A percentile compares a stretch with the other conserved stretches of the same genome.
These are phyloP conservation scores for Nymphalis c-album DNA, from an alignment of 2,888 invertebrate genomes.

Conservation along the genomic window DNA sequence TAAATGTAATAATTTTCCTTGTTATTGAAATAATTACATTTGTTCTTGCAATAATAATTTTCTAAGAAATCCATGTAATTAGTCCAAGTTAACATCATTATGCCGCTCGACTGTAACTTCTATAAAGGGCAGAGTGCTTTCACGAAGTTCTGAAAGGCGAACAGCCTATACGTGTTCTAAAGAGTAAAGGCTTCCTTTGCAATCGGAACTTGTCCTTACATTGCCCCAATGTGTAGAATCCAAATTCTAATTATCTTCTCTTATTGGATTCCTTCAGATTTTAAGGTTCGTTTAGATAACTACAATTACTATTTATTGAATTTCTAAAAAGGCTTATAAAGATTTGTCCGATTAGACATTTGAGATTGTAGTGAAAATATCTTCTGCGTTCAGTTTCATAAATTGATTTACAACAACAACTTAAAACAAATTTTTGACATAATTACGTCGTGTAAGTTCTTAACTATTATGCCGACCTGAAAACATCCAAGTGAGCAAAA, in stretches of 20 bases:
- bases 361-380: too few species aligned
- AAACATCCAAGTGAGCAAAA: too few species aligned
- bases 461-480: too few species aligned
- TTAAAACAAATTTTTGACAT: too few species aligned
- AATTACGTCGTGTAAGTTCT: too few species aligned
- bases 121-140: constrained; percentile 23
- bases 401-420: too few species aligned
- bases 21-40: not conserved
- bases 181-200: constrained; percentile 15
- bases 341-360: too few species aligned
- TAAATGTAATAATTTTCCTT: not conserved
- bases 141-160: constrained; percentile 19
- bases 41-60: constrained; percentile 11
- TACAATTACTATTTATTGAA: not conserved
- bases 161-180: constrained; percentile 20
- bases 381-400: too few species aligned
- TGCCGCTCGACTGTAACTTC: constrained; percentile 22
- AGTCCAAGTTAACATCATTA: constrained; percentile 20
- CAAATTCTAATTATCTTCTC: constrained; percentile 12
- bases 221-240: constrained; percentile 4
- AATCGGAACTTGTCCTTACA: constrained; percentile 9
- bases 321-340: too few species aligned
- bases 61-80: constrained; percentile 22
- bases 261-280: constrained; percentile 4
- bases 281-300: not conserved